Evolutionary conservation across 2,888 invertebrate genomes (phyloP).

Genomic region (Callosobruchus maculatus): DNA sequence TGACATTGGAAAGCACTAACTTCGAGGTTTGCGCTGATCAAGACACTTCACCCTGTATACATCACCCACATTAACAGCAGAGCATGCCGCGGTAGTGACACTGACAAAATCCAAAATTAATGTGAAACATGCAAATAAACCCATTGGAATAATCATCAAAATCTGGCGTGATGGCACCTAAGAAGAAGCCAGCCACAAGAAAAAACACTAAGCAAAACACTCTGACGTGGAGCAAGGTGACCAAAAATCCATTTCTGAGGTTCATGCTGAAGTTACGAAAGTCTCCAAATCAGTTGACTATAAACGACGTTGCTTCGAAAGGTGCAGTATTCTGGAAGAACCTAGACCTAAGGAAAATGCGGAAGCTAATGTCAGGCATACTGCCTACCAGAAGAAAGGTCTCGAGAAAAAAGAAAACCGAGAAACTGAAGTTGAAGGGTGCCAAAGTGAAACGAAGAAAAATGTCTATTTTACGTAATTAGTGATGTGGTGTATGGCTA

Average conservation of each 20-base stretch:
- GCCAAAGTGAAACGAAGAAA: not conserved
- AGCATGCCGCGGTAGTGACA: not conserved
- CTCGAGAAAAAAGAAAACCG: not conserved
- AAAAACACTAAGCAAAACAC: not conserved
- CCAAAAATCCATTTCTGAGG: constrained; percentile 20
- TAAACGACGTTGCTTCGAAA: constrained; percentile 13
- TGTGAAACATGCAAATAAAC: not conserved
- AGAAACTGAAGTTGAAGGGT: not conserved
- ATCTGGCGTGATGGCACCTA: not conserved
- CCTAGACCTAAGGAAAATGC: constrained; percentile 12
- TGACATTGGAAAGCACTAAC: no score
- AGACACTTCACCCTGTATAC: no score
- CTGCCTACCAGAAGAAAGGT: constrained; percentile 12
- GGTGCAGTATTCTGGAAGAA: constrained; percentile 22
- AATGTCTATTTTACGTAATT: not conserved
- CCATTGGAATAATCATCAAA: not conserved
- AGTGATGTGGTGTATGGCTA: not conserved
- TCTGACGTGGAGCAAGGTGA: constrained; percentile 6
- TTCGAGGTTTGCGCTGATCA: no score
- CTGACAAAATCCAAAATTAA: not conserved
- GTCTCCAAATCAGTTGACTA: constrained; percentile 12
- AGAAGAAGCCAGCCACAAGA: not conserved
- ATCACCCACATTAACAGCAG: not conserved
- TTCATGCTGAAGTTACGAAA: constrained; percentile 20
- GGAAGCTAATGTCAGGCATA: constrained; percentile 18